phyloP scores from a whole-genome alignment of 2,113 vertebrate genomes.

The Malurus alboscapulatus region DNA sequence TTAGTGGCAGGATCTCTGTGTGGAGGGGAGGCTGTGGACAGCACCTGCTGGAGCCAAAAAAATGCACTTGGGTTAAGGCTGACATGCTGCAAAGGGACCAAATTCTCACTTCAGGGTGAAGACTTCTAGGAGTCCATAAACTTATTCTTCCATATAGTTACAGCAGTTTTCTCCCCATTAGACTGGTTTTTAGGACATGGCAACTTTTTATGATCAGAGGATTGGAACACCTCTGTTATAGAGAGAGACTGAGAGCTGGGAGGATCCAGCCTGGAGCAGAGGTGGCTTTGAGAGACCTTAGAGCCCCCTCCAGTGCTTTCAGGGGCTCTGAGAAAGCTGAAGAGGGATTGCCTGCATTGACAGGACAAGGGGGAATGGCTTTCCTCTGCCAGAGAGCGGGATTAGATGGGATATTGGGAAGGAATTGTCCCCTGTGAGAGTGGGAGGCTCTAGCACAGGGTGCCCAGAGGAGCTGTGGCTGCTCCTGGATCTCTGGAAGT shows the following conservation, averaged over 20 bases:
- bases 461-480: neutral
- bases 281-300: neutral
- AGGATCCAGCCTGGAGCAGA: neutral
- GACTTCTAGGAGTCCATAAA: neutral
- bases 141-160: rapidly evolving
- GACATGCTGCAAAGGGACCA: rapidly evolving
- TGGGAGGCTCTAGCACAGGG: neutral
- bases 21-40: neutral
- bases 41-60: neutral
- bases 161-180: too few species aligned
- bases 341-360: neutral
- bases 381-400: neutral
- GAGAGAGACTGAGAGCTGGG: neutral
- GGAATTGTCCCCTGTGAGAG: neutral
- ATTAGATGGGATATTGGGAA: neutral
- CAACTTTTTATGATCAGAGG: neutral
- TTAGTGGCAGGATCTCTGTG: neutral
- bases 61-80: neutral
- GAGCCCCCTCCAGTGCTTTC: neutral
- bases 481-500: neutral
- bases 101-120: neutral
- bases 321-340: neutral
- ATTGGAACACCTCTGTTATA: neutral
- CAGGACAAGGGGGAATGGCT: neutral
- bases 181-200: rapidly evolving